Conservation (phyloP, 2,113 vertebrate genomes). For the Malurus elegans region DNA sequence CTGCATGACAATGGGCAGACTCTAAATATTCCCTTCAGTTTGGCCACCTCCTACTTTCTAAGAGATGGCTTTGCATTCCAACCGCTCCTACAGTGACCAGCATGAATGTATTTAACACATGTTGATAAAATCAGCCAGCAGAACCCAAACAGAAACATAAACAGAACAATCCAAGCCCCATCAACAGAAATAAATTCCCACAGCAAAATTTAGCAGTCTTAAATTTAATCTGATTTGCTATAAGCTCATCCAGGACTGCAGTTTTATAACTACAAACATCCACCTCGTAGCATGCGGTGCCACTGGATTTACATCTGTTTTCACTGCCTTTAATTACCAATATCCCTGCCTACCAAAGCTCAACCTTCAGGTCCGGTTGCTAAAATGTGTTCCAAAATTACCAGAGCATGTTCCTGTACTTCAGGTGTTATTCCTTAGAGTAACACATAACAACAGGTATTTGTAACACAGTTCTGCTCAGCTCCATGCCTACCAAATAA, state of each 20-base stretch:
- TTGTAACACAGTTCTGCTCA: not conserved
- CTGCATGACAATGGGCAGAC: accelerated
- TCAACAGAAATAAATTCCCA: not conserved
- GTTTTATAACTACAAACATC: not conserved
- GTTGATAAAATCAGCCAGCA: not conserved
- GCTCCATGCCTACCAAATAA: not conserved
- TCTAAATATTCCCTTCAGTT: not conserved
- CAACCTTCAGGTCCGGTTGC: not conserved
- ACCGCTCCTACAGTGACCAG: not conserved
- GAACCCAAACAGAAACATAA: not conserved
- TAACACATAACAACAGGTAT: not conserved
- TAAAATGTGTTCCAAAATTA: not conserved
- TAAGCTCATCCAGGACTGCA: not conserved
- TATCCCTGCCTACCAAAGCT: not conserved
- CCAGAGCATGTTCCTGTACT: not conserved
- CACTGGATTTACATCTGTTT: not conserved
- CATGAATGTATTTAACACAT: not conserved
- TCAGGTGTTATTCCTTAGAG: not conserved
- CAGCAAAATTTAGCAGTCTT: not conserved
- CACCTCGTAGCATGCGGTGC: not conserved
- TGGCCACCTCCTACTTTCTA: not conserved
- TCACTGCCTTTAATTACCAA: not conserved
- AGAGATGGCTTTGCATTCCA: not conserved
- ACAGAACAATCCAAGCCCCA: not conserved
- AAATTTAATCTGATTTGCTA: not conserved